These are phyloP conservation scores for Proteles cristata DNA, from an alignment of 2,113 vertebrate genomes.

Conservation along the genomic window DNA sequence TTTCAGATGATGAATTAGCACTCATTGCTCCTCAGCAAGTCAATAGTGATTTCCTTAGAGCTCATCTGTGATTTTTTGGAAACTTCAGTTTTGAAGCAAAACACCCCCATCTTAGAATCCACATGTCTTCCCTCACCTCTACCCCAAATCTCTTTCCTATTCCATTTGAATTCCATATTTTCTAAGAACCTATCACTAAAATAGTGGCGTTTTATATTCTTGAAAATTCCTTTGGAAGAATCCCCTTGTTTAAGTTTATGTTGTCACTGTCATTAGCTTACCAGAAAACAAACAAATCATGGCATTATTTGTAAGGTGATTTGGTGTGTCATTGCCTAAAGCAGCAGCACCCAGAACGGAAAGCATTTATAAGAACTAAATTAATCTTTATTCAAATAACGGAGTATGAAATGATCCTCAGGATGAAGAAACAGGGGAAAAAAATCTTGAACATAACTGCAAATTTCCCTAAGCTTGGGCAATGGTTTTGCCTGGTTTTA, in stretches of 20 bases:
- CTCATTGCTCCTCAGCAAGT: conserved; percentile 7
- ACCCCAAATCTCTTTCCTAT: background rate
- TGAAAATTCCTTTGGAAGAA: background rate
- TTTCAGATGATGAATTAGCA: conserved; percentile 28
- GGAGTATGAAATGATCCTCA: conserved; percentile 57
- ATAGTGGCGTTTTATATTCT: conserved; percentile 1
- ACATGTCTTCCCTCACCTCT: background rate
- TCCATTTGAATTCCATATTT: conserved; percentile 16
- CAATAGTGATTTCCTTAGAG: background rate
- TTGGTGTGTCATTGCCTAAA: conserved; percentile 29
- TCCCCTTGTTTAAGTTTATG: conserved; percentile 2
- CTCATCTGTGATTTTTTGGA: conserved; percentile 16
- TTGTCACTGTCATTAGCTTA: conserved; percentile 8
- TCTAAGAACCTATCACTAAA: background rate
- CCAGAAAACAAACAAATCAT: conserved; percentile 39
- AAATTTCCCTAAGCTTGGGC: conserved; percentile 18
- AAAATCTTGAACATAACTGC: background rate
- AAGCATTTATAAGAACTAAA: conserved; percentile 52
- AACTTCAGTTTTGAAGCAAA: conserved; percentile 50
- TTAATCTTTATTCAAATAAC: conserved; percentile 61
- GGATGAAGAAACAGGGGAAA: conserved; percentile 8
- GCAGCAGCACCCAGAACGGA: background rate
- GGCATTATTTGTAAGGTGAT: conserved; percentile 52
- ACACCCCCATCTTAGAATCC: background rate
- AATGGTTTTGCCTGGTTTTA: conserved; percentile 66